phyloP scores from a whole-genome alignment of 2,888 invertebrate genomes.

The Acanthosepion lycidas region DNA sequence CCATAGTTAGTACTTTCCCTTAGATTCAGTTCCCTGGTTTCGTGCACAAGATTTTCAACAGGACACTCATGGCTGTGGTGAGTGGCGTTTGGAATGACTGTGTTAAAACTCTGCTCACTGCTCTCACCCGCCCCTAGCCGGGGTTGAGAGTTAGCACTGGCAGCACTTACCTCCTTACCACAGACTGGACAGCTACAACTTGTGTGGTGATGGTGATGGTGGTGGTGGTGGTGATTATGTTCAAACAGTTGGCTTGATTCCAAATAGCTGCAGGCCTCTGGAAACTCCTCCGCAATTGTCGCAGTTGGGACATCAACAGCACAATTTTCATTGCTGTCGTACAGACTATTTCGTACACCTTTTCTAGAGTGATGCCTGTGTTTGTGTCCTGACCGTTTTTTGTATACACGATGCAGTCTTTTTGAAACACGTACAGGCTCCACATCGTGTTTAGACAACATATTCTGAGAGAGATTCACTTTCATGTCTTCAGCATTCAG shows the following conservation, averaged over 20 bases:
- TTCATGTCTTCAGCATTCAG: slow-evolving; percentile 52
- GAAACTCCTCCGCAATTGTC: slow-evolving; percentile 24
- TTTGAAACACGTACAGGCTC: slow-evolving; percentile 24
- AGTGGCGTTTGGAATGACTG: slow-evolving; percentile 55
- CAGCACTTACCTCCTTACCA: slow-evolving; percentile 53
- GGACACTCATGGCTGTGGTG: slow-evolving; percentile 45
- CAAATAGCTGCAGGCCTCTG: neutral
- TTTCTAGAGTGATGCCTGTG: slow-evolving; percentile 37
- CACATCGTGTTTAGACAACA: slow-evolving; percentile 33
- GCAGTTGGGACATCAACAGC: slow-evolving; percentile 35
- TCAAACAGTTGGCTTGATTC: slow-evolving; percentile 39
- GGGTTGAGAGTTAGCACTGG: slow-evolving; percentile 53
- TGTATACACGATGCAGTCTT: slow-evolving; percentile 37
- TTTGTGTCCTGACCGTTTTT: slow-evolving; percentile 46
- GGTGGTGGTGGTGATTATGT: slow-evolving; percentile 16
- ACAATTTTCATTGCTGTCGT: slow-evolving; percentile 41
- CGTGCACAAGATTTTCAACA: slow-evolving; percentile 54
- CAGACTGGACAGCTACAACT: slow-evolving; percentile 50
- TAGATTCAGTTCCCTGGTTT: slow-evolving; percentile 57
- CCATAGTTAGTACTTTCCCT: slow-evolving; percentile 69
- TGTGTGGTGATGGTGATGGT: slow-evolving; percentile 8
- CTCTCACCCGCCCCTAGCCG: slow-evolving; percentile 54
- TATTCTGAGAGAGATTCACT: slow-evolving; percentile 46
- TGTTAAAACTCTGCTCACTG: slow-evolving; percentile 64
- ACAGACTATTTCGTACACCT: slow-evolving; percentile 34